Evolutionary conservation across 2,888 invertebrate genomes (phyloP).

Genomic region (Elegia similella): DNA sequence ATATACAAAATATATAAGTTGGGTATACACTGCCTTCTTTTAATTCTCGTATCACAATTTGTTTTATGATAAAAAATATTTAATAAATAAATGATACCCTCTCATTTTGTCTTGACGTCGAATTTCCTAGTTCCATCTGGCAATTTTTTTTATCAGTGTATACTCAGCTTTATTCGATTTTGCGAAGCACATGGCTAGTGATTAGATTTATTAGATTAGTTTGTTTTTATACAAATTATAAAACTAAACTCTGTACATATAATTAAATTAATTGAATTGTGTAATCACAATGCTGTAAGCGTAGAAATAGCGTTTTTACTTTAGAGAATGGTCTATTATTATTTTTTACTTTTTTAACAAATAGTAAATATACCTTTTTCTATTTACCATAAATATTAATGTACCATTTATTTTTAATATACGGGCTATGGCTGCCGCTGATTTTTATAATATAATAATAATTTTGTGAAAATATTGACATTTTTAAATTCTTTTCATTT

Average conservation of each 20-base stretch:
- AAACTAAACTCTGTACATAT: conserved; percentile 57
- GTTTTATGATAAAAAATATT: background rate
- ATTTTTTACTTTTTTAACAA: conserved; percentile 24
- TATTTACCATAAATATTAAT: conserved; percentile 14
- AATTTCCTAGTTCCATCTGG: background rate
- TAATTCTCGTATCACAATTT: background rate
- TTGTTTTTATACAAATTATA: conserved; percentile 53
- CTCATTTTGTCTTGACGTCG: background rate
- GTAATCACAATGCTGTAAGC: conserved; percentile 41
- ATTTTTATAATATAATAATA: background rate
- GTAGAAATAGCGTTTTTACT: conserved; percentile 26
- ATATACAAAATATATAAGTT: conserved; percentile 30
- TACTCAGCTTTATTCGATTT: conserved; percentile 45
- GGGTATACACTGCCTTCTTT: conserved; percentile 24
- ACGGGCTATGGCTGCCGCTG: background rate
- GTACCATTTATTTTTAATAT: conserved; percentile 12
- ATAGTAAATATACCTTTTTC: conserved; percentile 20
- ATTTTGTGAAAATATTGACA: background rate
- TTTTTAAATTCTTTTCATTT: background rate
- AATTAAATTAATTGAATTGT: conserved; percentile 36
- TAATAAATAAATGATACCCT: background rate
- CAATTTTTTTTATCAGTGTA: conserved; percentile 22
- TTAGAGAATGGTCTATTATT: conserved; percentile 30
- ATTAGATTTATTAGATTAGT: conserved; percentile 72
- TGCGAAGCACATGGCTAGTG: conserved; percentile 80